Evolutionary conservation across 2,888 invertebrate species (phyloP), one percentile per base, ranked within the genome.

Genomic region (Metacarcinus magister): DNA sequence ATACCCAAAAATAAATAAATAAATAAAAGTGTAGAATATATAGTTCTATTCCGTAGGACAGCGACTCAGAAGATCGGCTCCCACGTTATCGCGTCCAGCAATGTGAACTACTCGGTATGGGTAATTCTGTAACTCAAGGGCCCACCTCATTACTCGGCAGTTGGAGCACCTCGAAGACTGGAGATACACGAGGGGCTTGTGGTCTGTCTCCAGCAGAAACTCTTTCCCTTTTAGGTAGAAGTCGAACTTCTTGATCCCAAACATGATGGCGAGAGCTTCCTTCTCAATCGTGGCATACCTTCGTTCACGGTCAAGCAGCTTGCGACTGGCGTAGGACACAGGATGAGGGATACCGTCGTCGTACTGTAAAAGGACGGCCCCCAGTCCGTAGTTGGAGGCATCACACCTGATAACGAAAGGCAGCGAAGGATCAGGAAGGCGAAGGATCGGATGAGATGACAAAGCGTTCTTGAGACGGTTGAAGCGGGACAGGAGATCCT

Each of bases 241-340:
- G n/a, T 75, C 44, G 32, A 95, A 95, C 54, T 48, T 82, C n/a
- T 28, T 10, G 16, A 87, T 39, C 0, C 87, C 93, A 16, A 93
- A 95, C 39, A 93, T 32, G 23, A 95, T 89, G 13, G 93, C 95
- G 16, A 95, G 54, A 43, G 87, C 93, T 54, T 95, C 89, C 0
- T 39, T 4, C 46, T 89, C 95, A 10, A 93, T 95, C 3, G 93
- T 89, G 3, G 95, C 48, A 19, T 92, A 95, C 23, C 32, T 46
- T 43, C 44, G 8, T 43, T 95, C 95, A 0, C 87, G n/a, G n/a
- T 19, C 28, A 0, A 94, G n/a, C 3, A 96, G 94, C 4, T 96
- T 96, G 2, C 89, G 48, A 87, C 92, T 96, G n/a, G 87, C 92
- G 39, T 92, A 95, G 13, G 95, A 48, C 5, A 95, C 90, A 8